Conservation (phyloP, 2,113 vertebrate genomes). For the Dicerorhinus sumatrensis region DNA sequence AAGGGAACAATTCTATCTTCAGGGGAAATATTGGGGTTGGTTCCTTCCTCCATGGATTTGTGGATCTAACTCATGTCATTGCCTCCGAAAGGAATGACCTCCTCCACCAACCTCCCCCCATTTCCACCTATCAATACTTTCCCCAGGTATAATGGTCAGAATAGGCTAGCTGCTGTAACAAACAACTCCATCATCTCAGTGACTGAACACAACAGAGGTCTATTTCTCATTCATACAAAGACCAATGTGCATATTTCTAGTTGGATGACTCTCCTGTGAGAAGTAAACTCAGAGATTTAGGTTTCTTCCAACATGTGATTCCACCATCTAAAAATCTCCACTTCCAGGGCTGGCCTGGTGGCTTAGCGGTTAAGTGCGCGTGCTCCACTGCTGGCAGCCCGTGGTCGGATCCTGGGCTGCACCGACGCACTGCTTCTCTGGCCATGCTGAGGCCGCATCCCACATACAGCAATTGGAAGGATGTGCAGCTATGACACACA, state of each 20-base stretch:
- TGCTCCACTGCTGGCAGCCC: no score
- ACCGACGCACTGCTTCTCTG: no score
- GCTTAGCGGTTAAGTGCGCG: no score
- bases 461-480: no score
- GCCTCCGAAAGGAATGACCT: not conserved
- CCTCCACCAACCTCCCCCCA: not conserved
- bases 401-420: no score
- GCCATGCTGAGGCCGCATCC: no score
- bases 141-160: not conserved
- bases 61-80: not conserved
- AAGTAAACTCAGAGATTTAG: not conserved
- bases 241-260: not conserved
- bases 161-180: not conserved
- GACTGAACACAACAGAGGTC: not conserved
- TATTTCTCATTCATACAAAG: slow-evolving; percentile 13
- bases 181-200: not conserved
- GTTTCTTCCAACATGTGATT: not conserved
- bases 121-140: not conserved
- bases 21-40: not conserved
- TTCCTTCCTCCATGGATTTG: not conserved
- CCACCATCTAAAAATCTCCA: not conserved
- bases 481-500: no score
- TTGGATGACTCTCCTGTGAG: not conserved
- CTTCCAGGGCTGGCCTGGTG: no score
- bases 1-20: not conserved